Evolutionary conservation across 2,888 invertebrate genomes (phyloP).

Genomic region (Pollenia griseotomentosa): DNA sequence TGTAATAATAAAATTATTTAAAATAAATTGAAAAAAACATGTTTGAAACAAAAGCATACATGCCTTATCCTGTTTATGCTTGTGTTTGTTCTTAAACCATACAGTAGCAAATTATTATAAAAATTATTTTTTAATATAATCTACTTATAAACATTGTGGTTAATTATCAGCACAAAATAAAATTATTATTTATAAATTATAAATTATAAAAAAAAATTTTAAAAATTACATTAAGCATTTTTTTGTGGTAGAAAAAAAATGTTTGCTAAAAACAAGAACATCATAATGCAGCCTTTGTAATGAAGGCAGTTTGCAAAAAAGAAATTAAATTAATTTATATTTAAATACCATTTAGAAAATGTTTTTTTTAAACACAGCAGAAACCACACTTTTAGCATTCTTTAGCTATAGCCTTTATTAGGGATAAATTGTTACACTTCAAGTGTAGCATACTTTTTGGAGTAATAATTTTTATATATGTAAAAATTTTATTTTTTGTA

Average conservation of each 20-base stretch:
- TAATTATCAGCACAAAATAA: conserved; percentile 67
- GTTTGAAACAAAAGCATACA: neutral
- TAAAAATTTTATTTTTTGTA: too few relatives aligned
- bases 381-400: too few relatives aligned
- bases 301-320: too few relatives aligned
- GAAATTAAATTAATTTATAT: too few relatives aligned
- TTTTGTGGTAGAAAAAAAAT: neutral
- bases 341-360: too few relatives aligned
- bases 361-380: too few relatives aligned
- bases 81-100: conserved; percentile 11
- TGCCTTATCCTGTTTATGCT: neutral
- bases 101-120: conserved; percentile 36
- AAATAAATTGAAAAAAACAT: conserved; percentile 42
- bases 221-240: conserved; percentile 3
- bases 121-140: conserved; percentile 53
- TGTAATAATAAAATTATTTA: conserved; percentile 25
- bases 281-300: neutral
- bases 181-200: conserved; percentile 56
- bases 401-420: too few relatives aligned
- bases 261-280: neutral
- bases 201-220: neutral
- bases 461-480: too few relatives aligned
- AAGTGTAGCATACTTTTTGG: too few relatives aligned
- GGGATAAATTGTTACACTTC: too few relatives aligned
- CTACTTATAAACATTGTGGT: conserved; percentile 68